phyloP scores from a whole-genome alignment of 2,113 vertebrate species.

The Callocephalon fimbriatum region DNA sequence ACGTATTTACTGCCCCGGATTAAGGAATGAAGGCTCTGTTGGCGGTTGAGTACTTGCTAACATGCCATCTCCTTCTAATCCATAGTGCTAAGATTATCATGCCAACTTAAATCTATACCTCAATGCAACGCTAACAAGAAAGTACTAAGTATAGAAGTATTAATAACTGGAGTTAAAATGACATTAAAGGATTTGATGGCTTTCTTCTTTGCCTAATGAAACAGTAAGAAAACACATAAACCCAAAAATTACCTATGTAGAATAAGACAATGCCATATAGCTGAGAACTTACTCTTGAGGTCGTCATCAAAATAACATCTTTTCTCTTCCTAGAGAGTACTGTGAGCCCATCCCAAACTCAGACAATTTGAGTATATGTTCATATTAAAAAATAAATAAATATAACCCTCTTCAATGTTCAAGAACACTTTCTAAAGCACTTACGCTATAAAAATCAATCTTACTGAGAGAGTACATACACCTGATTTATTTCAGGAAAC shows the following conservation, averaged over 20 bases:
- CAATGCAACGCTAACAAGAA: not conserved
- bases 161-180: not conserved
- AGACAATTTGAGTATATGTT: not conserved
- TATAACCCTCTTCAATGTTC: not conserved
- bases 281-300: not conserved
- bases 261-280: not conserved
- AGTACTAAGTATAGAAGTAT: not conserved
- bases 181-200: not conserved
- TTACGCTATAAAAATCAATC: conserved; percentile 19
- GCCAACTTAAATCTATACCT: not conserved
- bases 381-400: not conserved
- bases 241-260: not conserved
- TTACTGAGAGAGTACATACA: not conserved
- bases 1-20: not conserved
- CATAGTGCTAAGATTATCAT: not conserved
- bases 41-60: not conserved
- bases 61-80: not conserved
- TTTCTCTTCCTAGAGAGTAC: not conserved
- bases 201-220: not conserved
- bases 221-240: not conserved
- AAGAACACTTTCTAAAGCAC: conserved; percentile 29
- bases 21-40: not conserved
- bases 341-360: not conserved
- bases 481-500: not conserved
- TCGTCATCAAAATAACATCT: not conserved